Evolutionary conservation across 30 jellyfish, hydroid and myxozoan genomes (phyloP).

Genomic region (Pseudorhiza aurosa): DNA sequence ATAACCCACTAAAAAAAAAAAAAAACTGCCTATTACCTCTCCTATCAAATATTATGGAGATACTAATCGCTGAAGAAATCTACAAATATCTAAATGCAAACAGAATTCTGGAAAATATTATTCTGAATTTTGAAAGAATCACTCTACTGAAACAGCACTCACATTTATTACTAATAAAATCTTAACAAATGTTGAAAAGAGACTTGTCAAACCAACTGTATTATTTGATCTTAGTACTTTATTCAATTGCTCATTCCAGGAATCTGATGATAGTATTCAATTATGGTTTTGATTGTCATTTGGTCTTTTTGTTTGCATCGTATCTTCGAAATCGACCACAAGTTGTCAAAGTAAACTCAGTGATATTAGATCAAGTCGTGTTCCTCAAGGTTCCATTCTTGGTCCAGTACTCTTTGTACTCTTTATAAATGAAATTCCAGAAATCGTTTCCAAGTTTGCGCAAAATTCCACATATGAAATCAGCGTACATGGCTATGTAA

Average conservation of each 20-base stretch:
- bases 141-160: background rate
- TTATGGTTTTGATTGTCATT: constrained; percentile 1
- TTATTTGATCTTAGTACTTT: background rate
- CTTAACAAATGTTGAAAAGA: background rate
- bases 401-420: constrained; percentile 3
- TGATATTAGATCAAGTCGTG: background rate
- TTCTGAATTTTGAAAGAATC: background rate
- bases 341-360: background rate
- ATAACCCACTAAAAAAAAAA: too few relatives aligned
- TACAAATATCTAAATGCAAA: background rate
- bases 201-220: background rate
- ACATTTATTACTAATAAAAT: background rate
- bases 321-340: background rate
- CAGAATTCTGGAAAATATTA: background rate
- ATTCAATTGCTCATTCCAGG: background rate
- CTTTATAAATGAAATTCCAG: too few relatives aligned
- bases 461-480: background rate
- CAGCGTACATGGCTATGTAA: constrained; percentile 3
- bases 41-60: background rate
- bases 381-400: constrained; percentile 18
- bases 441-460: background rate
- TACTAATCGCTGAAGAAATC: background rate
- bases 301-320: too few relatives aligned
- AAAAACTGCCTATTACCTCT: too few relatives aligned
- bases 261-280: background rate